phyloP scores from a whole-genome alignment of 2,888 invertebrate genomes.

The Pollenia amentaria region DNA sequence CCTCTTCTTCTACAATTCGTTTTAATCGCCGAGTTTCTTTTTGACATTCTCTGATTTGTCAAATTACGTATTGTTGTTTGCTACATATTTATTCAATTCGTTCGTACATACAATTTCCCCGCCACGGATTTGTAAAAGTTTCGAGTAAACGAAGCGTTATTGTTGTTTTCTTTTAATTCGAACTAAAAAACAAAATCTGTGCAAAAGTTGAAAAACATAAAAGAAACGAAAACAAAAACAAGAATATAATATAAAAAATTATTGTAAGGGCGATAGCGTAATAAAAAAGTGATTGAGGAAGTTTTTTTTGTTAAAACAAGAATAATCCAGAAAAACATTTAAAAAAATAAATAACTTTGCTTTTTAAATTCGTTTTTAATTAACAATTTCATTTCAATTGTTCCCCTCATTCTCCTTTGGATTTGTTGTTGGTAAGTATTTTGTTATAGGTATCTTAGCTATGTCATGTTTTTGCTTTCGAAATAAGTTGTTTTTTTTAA shows the following conservation, averaged over 20 bases:
- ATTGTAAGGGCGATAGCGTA: conserved; percentile 35
- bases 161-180: conserved; percentile 52
- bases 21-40: conserved; percentile 65
- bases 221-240: conserved; percentile 61
- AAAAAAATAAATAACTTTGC: conserved; percentile 1
- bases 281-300: conserved; percentile 37
- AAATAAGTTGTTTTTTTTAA: not conserved
- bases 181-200: conserved; percentile 48
- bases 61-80: conserved; percentile 69
- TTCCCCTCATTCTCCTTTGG: conserved; percentile 15
- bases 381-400: conserved; percentile 9
- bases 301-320: conserved; percentile 17
- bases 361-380: not conserved
- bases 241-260: conserved; percentile 26
- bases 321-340: conserved; percentile 31
- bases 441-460: not conserved
- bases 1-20: conserved; percentile 60
- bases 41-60: conserved; percentile 75
- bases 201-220: conserved; percentile 50
- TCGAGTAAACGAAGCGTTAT: conserved; percentile 35
- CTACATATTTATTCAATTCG: conserved; percentile 48
- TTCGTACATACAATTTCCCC: conserved; percentile 70
- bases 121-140: conserved; percentile 47
- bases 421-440: conserved; percentile 67
- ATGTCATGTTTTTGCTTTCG: conserved; percentile 3